Evolutionary conservation across 1,140 invertebrate species (phyloP).

Genomic region (Drosophila jambulina): DNA sequence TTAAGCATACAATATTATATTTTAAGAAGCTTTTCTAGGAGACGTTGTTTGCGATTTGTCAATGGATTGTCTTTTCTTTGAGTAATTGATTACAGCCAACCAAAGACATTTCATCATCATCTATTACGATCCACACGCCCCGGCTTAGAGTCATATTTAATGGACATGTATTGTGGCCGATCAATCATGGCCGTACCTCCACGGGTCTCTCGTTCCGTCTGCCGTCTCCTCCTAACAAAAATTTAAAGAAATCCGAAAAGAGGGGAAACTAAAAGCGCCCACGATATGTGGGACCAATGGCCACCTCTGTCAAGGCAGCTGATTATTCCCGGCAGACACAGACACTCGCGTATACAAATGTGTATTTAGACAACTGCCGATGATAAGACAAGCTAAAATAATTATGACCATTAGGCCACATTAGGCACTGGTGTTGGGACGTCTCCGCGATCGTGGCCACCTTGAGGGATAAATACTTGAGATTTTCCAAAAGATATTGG

Average conservation of each 20-base stretch:
- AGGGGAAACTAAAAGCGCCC: conserved; percentile 63
- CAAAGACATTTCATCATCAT: conserved; percentile 61
- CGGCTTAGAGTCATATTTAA: conserved; percentile 76
- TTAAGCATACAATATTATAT: not conserved
- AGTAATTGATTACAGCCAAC: conserved; percentile 69
- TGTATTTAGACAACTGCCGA: conserved; percentile 63
- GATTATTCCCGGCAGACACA: conserved; percentile 60
- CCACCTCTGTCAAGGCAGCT: conserved; percentile 69
- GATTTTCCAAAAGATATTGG: not conserved
- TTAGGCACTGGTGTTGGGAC: conserved; percentile 56
- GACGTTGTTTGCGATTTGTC: conserved; percentile 41
- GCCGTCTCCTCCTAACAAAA: conserved; percentile 20
- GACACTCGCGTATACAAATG: conserved; percentile 54
- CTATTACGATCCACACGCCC: conserved; percentile 66
- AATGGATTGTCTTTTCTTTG: conserved; percentile 21
- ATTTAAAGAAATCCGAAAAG: conserved; percentile 32
- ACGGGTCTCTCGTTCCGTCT: conserved; percentile 2
- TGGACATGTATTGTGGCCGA: conserved; percentile 76
- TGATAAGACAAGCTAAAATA: conserved; percentile 79
- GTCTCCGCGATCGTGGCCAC: conserved; percentile 30
- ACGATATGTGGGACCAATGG: conserved; percentile 73
- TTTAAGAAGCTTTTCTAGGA: conserved; percentile 6
- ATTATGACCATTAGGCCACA: conserved; percentile 77
- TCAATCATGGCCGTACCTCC: conserved; percentile 74
- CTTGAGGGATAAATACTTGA: conserved; percentile 32